Evolutionary conservation across 2,797 vertebrate species (phyloP).

Genomic region (Chrosomus eos): DNA sequence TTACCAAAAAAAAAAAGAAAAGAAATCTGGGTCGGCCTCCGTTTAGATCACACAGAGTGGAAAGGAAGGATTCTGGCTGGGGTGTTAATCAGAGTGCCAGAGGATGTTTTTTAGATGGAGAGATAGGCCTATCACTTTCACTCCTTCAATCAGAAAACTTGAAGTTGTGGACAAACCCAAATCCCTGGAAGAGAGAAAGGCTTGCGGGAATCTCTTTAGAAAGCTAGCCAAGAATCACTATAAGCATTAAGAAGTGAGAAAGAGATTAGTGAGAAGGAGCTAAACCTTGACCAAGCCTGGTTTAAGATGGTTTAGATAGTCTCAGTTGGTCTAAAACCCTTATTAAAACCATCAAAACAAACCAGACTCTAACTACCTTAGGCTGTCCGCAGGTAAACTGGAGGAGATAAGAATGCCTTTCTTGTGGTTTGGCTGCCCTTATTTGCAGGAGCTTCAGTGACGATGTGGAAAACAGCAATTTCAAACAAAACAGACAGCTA

Average conservation of each 20-base stretch:
- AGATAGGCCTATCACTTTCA: background rate
- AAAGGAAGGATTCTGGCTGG: slow-evolving; percentile 10
- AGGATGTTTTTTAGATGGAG: slow-evolving; percentile 9
- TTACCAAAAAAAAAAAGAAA: background rate
- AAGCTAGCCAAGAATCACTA: slow-evolving; percentile 21
- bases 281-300: slow-evolving; percentile 9
- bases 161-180: background rate
- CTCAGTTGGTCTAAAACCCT: background rate
- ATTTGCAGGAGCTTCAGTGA: background rate
- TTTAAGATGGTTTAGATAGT: background rate
- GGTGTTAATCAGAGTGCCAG: slow-evolving; percentile 26
- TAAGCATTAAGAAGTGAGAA: slow-evolving; percentile 6
- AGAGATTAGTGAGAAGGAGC: background rate
- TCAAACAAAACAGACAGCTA: background rate
- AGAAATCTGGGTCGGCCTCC: background rate
- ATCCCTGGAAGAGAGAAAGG: background rate
- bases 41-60: background rate
- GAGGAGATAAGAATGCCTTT: background rate
- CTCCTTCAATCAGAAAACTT: background rate
- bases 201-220: slow-evolving; percentile 9
- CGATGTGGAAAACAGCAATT: background rate
- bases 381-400: background rate
- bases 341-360: background rate
- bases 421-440: slow-evolving; percentile 21
- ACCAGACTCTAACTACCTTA: background rate